Evolutionary conservation across 2,113 vertebrate species (phyloP).

Genomic region (Meriones unguiculatus): DNA sequence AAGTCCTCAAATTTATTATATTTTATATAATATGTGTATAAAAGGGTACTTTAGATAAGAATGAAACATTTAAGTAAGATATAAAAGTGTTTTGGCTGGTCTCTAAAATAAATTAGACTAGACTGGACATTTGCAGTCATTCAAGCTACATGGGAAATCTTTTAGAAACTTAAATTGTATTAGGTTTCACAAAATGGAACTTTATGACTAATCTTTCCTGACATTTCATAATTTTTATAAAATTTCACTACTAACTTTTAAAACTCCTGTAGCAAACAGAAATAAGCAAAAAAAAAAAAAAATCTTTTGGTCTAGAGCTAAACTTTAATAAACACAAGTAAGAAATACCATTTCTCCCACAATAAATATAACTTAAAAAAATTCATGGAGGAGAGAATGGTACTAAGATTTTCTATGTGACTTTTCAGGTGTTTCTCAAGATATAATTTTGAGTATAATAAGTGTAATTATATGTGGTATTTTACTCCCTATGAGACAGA

Average conservation of each 20-base stretch:
- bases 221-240: conserved; percentile 37
- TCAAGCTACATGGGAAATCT: not conserved
- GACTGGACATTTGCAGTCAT: not conserved
- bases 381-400: not conserved
- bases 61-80: not conserved
- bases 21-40: not conserved
- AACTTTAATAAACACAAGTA: conserved; percentile 32
- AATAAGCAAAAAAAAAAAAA: not conserved
- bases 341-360: conserved; percentile 5
- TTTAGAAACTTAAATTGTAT: conserved; percentile 49
- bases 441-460: conserved; percentile 16
- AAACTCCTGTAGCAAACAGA: not conserved
- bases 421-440: not conserved
- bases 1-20: not conserved
- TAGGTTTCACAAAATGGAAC: not conserved
- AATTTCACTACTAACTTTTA: not conserved
- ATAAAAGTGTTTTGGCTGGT: not conserved
- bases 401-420: conserved; percentile 1
- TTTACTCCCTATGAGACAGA: not conserved
- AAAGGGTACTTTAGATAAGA: not conserved
- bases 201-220: not conserved
- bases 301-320: conserved; percentile 8
- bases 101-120: conserved; percentile 16
- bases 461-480: not conserved
- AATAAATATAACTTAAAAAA: not conserved